Conservation (phyloP, 2,888 invertebrate species). For the Nycteola revayana region DNA sequence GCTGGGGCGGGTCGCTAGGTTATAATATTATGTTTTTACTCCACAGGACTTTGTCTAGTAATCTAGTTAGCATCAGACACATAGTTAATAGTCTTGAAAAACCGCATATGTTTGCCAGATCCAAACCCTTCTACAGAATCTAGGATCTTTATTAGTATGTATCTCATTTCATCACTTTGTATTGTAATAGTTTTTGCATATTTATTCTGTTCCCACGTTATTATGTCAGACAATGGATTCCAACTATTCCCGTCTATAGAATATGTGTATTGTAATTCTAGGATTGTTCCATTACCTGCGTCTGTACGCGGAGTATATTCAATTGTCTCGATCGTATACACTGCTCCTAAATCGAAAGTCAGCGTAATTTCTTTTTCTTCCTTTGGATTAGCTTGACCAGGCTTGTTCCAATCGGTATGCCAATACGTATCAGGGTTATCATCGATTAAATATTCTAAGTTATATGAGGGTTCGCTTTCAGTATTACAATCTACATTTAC, state of each 20-base stretch:
- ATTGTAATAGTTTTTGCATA: slow-evolving; percentile 46
- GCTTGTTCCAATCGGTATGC: slow-evolving; percentile 50
- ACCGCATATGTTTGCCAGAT: slow-evolving; percentile 52
- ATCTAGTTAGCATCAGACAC: no score
- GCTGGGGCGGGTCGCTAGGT: no score
- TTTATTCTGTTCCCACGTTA: slow-evolving; percentile 43
- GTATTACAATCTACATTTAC: slow-evolving; percentile 48
- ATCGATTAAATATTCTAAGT: slow-evolving; percentile 44
- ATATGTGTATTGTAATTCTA: slow-evolving; percentile 47
- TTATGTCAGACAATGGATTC: slow-evolving; percentile 41
- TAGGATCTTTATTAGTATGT: slow-evolving; percentile 49
- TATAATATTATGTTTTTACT: no score
- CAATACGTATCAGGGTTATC: slow-evolving; percentile 39
- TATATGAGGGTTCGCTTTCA: slow-evolving; percentile 44
- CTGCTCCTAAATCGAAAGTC: slow-evolving; percentile 44
- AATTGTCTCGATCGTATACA: slow-evolving; percentile 47
- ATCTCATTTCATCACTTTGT: slow-evolving; percentile 42
- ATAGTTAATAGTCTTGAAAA: slow-evolving; percentile 34
- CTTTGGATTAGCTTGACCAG: slow-evolving; percentile 31
- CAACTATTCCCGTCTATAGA: slow-evolving; percentile 49
- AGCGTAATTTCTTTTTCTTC: slow-evolving; percentile 39
- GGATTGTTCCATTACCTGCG: slow-evolving; percentile 61
- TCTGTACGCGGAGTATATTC: slow-evolving; percentile 61
- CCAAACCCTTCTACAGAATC: slow-evolving; percentile 57
- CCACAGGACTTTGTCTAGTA: no score